These are phyloP conservation scores for Drosophila algonquin DNA, from an alignment of 2,888 invertebrate species.

Conservation along the genomic window DNA sequence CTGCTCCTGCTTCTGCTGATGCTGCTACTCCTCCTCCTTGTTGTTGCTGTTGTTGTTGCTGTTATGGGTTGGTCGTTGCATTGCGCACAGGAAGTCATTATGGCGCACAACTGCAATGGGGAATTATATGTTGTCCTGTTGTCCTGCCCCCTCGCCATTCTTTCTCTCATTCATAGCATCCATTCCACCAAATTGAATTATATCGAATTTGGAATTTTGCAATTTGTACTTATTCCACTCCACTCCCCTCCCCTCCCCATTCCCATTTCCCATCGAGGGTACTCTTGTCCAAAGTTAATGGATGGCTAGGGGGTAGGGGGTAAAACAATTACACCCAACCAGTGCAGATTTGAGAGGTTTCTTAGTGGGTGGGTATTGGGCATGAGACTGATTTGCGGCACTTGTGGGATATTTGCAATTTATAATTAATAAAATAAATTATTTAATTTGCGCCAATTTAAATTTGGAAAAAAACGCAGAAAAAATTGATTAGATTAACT, in stretches of 20 bases:
- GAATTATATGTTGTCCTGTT: constrained; percentile 66
- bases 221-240: constrained; percentile 2
- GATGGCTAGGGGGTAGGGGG: constrained; percentile 21
- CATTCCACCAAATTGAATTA: constrained; percentile 64
- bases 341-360: not conserved
- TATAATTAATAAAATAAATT: no score
- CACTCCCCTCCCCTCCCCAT: constrained; percentile 15
- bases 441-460: no score
- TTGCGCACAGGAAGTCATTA: constrained; percentile 74
- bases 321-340: not conserved
- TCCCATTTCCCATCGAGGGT: constrained; percentile 5
- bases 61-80: constrained; percentile 43
- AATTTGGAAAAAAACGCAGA: no score
- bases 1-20: constrained; percentile 26
- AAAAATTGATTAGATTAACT: no score
- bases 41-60: constrained; percentile 25
- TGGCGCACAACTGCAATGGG: constrained; percentile 77
- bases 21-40: constrained; percentile 33
- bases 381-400: no score
- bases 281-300: constrained; percentile 37
- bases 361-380: not conserved
- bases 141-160: constrained; percentile 13
- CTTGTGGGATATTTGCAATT: no score
- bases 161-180: not conserved
- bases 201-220: constrained; percentile 51